These are phyloP conservation scores for Zelleria hepariella DNA, from an alignment of 2,888 invertebrate species.

Conservation along the genomic window DNA sequence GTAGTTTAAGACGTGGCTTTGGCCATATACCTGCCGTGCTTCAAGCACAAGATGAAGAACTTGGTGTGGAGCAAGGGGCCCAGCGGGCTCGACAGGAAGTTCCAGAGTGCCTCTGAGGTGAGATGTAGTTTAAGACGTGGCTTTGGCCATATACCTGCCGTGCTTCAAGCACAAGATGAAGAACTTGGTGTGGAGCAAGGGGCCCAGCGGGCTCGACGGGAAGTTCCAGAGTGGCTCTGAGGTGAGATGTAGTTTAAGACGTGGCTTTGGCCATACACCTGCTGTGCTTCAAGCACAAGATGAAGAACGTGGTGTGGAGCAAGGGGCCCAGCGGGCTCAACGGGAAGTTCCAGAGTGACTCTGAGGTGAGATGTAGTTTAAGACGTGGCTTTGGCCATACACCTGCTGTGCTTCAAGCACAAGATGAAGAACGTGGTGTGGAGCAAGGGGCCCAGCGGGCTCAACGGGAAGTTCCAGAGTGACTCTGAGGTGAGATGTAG, in stretches of 20 bases:
- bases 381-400: conserved; percentile 87
- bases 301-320: too few species aligned
- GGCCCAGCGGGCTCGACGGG: conserved; percentile 91
- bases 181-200: conserved; percentile 96
- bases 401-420: conserved; percentile 97
- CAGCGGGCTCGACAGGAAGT: neutral
- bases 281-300: too few species aligned
- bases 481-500: conserved; percentile 94
- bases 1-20: too few species aligned
- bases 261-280: too few species aligned
- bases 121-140: conserved; percentile 50
- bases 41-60: too few species aligned
- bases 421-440: conserved; percentile 99
- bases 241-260: too few species aligned
- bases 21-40: too few species aligned
- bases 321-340: too few species aligned
- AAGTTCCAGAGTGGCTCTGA: conserved; percentile 98
- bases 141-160: conserved; percentile 90
- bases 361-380: too few species aligned
- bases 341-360: too few species aligned
- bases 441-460: conserved; percentile 90
- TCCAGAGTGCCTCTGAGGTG: neutral
- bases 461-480: conserved; percentile 97
- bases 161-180: conserved; percentile 99
- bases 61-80: too few species aligned